These are phyloP conservation scores for Orestias chungarensis DNA, from an alignment of 2,797 vertebrate genomes.

Conservation along the genomic window DNA sequence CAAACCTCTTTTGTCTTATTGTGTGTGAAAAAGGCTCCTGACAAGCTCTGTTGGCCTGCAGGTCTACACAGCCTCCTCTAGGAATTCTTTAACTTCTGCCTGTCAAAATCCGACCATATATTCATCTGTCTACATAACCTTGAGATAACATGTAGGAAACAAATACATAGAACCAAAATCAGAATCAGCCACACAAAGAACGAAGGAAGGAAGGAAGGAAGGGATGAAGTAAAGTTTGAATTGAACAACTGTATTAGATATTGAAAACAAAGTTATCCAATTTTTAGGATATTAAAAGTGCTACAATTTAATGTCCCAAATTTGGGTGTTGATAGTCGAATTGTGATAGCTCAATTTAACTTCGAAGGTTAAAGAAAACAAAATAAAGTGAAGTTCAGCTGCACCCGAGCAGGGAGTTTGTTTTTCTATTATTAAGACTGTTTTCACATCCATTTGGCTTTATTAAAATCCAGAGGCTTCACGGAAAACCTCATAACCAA, in stretches of 20 bases:
- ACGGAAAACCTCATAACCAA: background rate
- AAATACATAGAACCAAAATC: constrained; percentile 16
- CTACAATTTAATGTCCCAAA: constrained; percentile 7
- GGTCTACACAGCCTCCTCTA: constrained; percentile 18
- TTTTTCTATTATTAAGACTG: constrained; percentile 1
- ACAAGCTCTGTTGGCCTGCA: constrained; percentile 35
- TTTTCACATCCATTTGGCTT: constrained; percentile 24
- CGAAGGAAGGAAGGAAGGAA: too few species aligned
- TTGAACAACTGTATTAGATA: background rate
- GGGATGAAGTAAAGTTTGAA: background rate
- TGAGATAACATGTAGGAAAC: constrained; percentile 16
- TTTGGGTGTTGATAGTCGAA: too few species aligned
- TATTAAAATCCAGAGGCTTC: constrained; percentile 24
- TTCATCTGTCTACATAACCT: constrained; percentile 13
- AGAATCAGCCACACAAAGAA: background rate
- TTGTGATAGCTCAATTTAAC: background rate
- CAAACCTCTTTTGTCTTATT: constrained; percentile 31
- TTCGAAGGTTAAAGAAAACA: constrained; percentile 9
- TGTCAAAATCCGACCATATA: constrained; percentile 25
- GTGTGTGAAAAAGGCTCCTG: constrained; percentile 24
- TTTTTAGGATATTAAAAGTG: background rate
- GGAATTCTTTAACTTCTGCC: constrained; percentile 26
- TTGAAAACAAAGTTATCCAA: background rate
- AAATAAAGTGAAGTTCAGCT: constrained; percentile 18
- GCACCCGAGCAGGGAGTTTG: constrained; percentile 15